Evolutionary conservation across 1,140 invertebrate species (phyloP).

Genomic region (Leptoteleia sp.): DNA sequence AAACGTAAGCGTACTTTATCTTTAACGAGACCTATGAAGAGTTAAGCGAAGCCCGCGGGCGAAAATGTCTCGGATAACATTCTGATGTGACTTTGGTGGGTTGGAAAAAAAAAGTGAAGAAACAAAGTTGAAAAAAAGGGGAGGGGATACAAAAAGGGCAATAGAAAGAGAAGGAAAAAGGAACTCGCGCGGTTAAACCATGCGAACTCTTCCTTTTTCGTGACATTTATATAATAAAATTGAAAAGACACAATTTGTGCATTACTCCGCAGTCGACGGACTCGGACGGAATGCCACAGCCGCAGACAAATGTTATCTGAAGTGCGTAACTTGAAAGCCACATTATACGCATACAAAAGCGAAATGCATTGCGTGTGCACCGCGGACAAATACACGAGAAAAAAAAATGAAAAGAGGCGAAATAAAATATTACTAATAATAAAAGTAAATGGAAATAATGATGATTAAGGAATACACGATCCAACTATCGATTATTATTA

Average conservation of each 20-base stretch:
- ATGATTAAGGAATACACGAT: conserved; percentile 39
- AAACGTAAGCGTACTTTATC: conserved; percentile 36
- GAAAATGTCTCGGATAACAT: conserved; percentile 54
- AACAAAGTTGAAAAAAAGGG: too few relatives aligned
- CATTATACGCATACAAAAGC: conserved; percentile 48
- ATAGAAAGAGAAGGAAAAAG: too few relatives aligned
- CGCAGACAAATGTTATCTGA: conserved; percentile 55
- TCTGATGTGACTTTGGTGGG: conserved; percentile 19
- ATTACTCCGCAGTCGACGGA: conserved; percentile 46
- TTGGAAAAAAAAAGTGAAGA: neutral
- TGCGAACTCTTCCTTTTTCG: conserved; percentile 44
- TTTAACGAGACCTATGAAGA: conserved; percentile 24
- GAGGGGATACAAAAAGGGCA: too few relatives aligned
- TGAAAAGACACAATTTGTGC: conserved; percentile 37
- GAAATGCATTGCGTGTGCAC: conserved; percentile 54
- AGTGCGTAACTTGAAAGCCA: conserved; percentile 61
- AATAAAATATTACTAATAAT: conserved; percentile 8
- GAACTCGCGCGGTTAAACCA: conserved; percentile 10
- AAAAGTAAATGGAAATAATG: conserved; percentile 4
- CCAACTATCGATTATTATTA: conserved; percentile 74
- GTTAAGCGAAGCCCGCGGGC: conserved; percentile 25
- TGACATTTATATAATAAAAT: conserved; percentile 57
- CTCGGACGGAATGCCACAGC: conserved; percentile 26
- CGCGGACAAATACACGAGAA: conserved; percentile 53
- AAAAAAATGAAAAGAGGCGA: conserved; percentile 5